Base-by-base conservation (phyloP, 2,888 invertebrate genomes). In the Meiosimyza decipiens region DNA sequence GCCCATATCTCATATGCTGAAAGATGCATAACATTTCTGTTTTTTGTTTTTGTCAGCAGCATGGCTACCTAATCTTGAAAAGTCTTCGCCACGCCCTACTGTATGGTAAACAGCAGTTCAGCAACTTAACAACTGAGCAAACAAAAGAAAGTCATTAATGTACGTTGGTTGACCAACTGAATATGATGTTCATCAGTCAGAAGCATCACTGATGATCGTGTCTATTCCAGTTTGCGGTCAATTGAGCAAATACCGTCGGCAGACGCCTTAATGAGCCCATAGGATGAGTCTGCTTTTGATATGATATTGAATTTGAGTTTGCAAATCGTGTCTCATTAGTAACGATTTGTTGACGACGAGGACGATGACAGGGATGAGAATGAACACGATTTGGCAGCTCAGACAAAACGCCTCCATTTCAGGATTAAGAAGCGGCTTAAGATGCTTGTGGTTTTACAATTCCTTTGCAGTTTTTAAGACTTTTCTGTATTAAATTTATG, bases 191-290 rank as follows among this genome's bases (percentile, higher is more conserved):
- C 50, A 18, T 28, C 28, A 40, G 28, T 9, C 11, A 6, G 18
- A 15, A 57, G 28, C 22, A 57, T 57, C 57, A 57, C 6, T 28
- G 7, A 22, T 57, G 57, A 57, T 57, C 15, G 9, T 40, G 47
- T 40, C 40, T 40, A 49, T 18, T 47, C 47, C 63, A 63, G 33
- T 62, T 71, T 33, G 54, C 49, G 71, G 60, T 71, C 66, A 57
- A 71, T 65, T 57, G 57, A n/a, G 66, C 63, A 55, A 65, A 49
- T 49, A 18, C 47, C 57, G 55, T 33, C 47, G 73, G 72, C 73
- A 73, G 73, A 75, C 74, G 49, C 12, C n/a, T 68, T 73, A 75
- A 73, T 71, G 74, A 69, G 55, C 16, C 28, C n/a, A 6, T n/a
- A 15, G 6, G 22, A 59, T 22, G 18, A 11, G 12, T 51, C 6